These are phyloP conservation scores for Chiloscyllium punctatum DNA, from an alignment of 2,797 vertebrate species.

Conservation along the genomic window DNA sequence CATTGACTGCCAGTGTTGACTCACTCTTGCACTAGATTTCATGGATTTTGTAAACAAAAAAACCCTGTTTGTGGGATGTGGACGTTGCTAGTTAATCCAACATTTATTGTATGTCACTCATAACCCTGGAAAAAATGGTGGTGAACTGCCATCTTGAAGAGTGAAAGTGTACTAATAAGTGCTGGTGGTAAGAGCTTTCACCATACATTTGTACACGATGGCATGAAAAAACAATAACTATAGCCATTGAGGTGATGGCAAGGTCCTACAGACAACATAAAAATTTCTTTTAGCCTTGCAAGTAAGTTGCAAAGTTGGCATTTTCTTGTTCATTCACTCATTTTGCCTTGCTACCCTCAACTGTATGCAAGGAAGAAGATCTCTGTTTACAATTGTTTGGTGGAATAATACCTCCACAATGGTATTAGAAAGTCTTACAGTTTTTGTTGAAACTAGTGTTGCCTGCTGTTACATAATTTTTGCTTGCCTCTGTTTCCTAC, in stretches of 20 bases:
- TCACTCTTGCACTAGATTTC: too few species aligned
- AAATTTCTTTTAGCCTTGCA: neutral
- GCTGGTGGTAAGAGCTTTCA: neutral
- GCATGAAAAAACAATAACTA: neutral
- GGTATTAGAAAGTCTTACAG: neutral
- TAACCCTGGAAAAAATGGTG: too few species aligned
- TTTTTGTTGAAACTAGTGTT: neutral
- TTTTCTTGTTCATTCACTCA: neutral
- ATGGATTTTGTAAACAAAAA: too few species aligned
- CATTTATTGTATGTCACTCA: too few species aligned
- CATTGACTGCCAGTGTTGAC: too few species aligned
- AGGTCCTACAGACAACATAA: neutral
- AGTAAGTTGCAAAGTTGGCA: neutral
- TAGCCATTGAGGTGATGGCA: neutral
- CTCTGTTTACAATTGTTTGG: neutral
- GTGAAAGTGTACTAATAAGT: neutral
- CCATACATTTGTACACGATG: neutral
- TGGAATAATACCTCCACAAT: neutral
- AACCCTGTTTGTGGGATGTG: too few species aligned
- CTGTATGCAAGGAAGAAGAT: neutral
- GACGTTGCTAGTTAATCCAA: too few species aligned
- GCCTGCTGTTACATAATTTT: neutral
- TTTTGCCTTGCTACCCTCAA: neutral
- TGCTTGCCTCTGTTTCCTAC: neutral
- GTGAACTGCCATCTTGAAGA: neutral